Evolutionary conservation across 2,888 invertebrate genomes (phyloP), one percentile per base, ranked within the genome.

Genomic region (Pheosia tremula): DNA sequence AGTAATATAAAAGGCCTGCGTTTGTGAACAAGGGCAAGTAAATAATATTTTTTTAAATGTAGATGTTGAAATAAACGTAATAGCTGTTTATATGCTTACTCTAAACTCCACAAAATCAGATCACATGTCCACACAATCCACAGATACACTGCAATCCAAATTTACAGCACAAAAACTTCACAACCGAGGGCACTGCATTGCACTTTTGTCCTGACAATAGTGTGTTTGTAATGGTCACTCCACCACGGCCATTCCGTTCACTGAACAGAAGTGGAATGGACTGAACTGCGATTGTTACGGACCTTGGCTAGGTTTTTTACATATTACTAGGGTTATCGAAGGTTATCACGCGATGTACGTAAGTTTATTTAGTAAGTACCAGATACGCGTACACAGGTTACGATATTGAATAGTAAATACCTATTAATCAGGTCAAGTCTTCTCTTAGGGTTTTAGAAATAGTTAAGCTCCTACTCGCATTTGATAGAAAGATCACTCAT

Each of bases 271-370:
- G 60, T 68, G 68, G 73, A 82, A 75, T 81, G 79, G 67, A 71
- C 65, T 64, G 62, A 24, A 58, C 63, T 13, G 61, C 69, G 65
- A 68, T 68, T 50, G 53, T 61, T 61, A 58, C 60, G 61, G 70
- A 68, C 82, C 79, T 78, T 82, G 75, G 70, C 77, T 80, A 72
- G 61, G 62, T 76, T 74, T 75, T 73, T 69, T 66, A 65, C 63
- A 56, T 64, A 60, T 62, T 60, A 56, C 62, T 58, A 63, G 72
- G 81, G 83, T 79, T 81, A 83, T 80, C 80, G 65, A 63, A 75
- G 79, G 82, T 78, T 82, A 83, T 81, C 81, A 61, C 57, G 24
- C 58, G 59, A 59, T 63, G 59, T 66, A 63, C 73, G 67, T 71
- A 75, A 70, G 54, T 58, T 61, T 53, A 59, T 55, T 50, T 55